Evolutionary conservation across 2,888 invertebrate genomes (phyloP), one percentile per base, ranked within the genome.

Genomic region (Coleophora deauratella): DNA sequence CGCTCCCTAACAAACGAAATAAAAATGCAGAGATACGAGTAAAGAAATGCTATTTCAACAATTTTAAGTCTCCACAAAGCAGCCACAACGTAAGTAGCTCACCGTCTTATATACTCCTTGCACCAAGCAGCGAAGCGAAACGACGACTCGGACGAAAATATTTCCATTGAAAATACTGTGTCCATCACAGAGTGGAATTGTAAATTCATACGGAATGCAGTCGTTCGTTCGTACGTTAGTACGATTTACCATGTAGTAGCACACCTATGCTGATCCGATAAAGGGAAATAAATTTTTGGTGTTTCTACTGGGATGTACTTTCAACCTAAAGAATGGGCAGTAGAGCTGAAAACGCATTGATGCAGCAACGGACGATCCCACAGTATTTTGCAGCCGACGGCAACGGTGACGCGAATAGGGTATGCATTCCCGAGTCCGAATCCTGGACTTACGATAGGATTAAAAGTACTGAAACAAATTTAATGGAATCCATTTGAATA

Each of bases 331-430:
- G 13, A 34, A 34, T 35, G 31, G 28, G 12, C 28, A 36, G 34
- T 49, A 56, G 45, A 47, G 55, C 49, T 43, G 42, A 50, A 49
- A 50, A 50, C 54, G 41, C 44, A 42, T 43, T 46, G 50, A 36
- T 27, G 13, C 13, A 40, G 12, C 40, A 33, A 33, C 30, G 36
- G 44, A 43, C 44, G 53, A 57, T 57, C 52, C 47, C 49, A 46
- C 40, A 49, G 51, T 55, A 60, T 62, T 61, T 54, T 54, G 54
- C 51, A 30, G 38, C 38, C 33, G 37, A 54, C 57, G 53, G 61
- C 59, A 61, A 66, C 59, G 59, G 66, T 70, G 71, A 66, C 59
- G 62, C 58, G 61, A 41, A 38, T 38, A 35, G 38, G 41, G 35
- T 38, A 4, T 33, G 27, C 35, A 35, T 27, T 13, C 21, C 21